Evolutionary conservation across 2,888 invertebrate genomes (phyloP).

Genomic region (Patella pellucida): DNA sequence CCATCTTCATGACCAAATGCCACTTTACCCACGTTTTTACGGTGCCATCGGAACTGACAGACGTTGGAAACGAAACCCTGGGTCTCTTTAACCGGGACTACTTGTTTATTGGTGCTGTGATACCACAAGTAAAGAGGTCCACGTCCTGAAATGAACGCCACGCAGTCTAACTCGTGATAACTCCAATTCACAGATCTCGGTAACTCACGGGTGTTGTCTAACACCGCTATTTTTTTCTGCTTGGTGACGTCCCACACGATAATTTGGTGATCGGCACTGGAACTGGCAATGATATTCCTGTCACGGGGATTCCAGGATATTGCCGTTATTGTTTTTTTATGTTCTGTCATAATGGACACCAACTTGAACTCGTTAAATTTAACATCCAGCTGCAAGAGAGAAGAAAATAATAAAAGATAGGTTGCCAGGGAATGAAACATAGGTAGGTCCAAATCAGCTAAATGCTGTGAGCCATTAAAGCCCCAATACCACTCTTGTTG

Average conservation of each 20-base stretch:
- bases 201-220: conserved; percentile 53
- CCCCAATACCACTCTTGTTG: no score
- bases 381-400: conserved; percentile 61
- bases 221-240: conserved; percentile 61
- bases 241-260: conserved; percentile 69
- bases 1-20: conserved; percentile 70
- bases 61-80: conserved; percentile 56
- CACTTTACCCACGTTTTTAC: conserved; percentile 58
- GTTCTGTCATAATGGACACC: conserved; percentile 71
- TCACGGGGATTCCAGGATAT: conserved; percentile 70
- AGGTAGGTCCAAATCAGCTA: no score
- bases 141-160: conserved; percentile 55
- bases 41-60: conserved; percentile 68
- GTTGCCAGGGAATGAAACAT: neutral
- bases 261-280: conserved; percentile 66
- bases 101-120: conserved; percentile 30
- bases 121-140: conserved; percentile 70
- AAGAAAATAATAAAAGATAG: conserved; percentile 15
- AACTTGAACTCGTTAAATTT: conserved; percentile 68
- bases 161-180: conserved; percentile 51
- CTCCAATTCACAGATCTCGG: conserved; percentile 69
- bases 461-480: no score
- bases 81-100: conserved; percentile 53
- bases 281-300: conserved; percentile 68
- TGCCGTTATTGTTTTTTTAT: conserved; percentile 71